A percentile compares a stretch with the other conserved stretches of the same genome.
These are phyloP conservation scores for Caenorhabditis doughertyi DNA, from an alignment of 2,888 invertebrate species.

Conservation along the genomic window DNA sequence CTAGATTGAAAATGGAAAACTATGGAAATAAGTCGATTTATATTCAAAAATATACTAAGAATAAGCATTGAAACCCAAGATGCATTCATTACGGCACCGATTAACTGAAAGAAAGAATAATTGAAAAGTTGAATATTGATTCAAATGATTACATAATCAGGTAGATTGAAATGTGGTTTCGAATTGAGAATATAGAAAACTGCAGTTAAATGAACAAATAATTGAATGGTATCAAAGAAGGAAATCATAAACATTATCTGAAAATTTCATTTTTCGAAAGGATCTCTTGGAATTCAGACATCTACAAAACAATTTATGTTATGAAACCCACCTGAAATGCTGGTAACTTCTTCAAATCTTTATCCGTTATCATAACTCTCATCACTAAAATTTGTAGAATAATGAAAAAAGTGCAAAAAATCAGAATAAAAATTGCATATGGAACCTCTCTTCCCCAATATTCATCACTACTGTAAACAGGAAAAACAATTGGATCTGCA, in stretches of 20 bases:
- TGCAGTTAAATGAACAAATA: constrained; percentile 65
- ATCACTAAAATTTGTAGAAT: constrained; percentile 64
- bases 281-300: not conserved
- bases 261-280: not conserved
- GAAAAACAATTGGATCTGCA: constrained; percentile 58
- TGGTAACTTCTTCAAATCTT: constrained; percentile 52
- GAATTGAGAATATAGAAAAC: constrained; percentile 65
- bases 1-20: constrained; percentile 61
- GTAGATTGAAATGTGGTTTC: constrained; percentile 43
- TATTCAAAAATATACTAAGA: constrained; percentile 66
- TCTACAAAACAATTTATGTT: too few relatives aligned
- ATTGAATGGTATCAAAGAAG: constrained; percentile 65
- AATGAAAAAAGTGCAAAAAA: constrained; percentile 60
- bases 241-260: constrained; percentile 70
- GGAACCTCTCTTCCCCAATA: constrained; percentile 65
- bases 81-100: constrained; percentile 70
- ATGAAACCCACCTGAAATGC: constrained; percentile 50
- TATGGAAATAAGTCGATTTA: constrained; percentile 66
- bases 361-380: constrained; percentile 54
- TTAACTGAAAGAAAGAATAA: constrained; percentile 50
- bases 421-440: constrained; percentile 63
- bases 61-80: constrained; percentile 68
- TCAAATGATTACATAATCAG: constrained; percentile 34
- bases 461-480: constrained; percentile 38
- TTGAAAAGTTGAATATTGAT: not conserved